Conservation (phyloP, 2,888 invertebrate genomes). For the Pteria penguin region DNA sequence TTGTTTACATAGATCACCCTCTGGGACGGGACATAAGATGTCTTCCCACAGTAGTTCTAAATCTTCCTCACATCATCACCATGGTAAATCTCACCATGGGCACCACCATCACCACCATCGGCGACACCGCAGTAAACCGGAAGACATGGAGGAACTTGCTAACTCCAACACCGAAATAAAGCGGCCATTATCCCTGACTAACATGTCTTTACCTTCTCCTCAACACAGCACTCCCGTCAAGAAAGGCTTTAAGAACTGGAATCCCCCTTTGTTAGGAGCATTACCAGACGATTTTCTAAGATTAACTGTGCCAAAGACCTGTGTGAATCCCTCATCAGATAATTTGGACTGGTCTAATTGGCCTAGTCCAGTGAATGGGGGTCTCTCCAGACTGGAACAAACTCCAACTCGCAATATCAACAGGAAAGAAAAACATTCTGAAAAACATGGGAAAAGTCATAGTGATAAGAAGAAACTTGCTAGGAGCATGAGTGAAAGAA, state of each 20-base stretch:
- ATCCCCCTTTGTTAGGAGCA: conserved; percentile 88
- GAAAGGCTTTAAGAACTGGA: conserved; percentile 84
- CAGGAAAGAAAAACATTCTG: conserved; percentile 21
- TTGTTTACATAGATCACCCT: conserved; percentile 17
- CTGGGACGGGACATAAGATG: conserved; percentile 34
- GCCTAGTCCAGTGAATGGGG: not conserved
- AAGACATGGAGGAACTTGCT: conserved; percentile 42
- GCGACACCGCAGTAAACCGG: conserved; percentile 16
- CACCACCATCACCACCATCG: conserved; percentile 3
- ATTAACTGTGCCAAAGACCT: conserved; percentile 40
- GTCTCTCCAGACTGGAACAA: not conserved
- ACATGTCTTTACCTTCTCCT: conserved; percentile 34
- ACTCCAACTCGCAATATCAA: conserved; percentile 15
- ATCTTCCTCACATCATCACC: conserved; percentile 33
- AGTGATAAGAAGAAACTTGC: conserved; percentile 37
- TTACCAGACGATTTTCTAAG: conserved; percentile 90
- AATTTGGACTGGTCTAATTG: conserved; percentile 27
- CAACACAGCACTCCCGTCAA: conserved; percentile 52
- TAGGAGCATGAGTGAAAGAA: conserved; percentile 36
- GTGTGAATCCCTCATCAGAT: not conserved
- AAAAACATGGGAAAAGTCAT: conserved; percentile 25
- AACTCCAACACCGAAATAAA: conserved; percentile 53
- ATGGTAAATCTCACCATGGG: conserved; percentile 20
- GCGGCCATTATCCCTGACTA: conserved; percentile 29
- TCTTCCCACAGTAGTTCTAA: conserved; percentile 28